These are phyloP conservation scores for Agrotis puta DNA, from an alignment of 2,888 invertebrate genomes.

Conservation along the genomic window DNA sequence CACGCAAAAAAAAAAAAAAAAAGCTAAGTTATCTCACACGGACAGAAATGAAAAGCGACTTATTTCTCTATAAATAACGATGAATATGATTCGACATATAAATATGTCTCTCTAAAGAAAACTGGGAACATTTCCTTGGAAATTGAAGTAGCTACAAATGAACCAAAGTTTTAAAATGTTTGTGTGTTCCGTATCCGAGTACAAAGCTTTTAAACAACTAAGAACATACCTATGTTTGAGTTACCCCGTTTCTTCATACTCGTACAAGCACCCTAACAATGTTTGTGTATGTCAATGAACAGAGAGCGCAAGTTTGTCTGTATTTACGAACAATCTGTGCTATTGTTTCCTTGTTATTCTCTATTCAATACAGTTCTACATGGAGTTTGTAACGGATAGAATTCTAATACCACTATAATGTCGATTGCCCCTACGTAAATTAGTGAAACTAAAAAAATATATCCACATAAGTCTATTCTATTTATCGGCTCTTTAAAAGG, in stretches of 20 bases:
- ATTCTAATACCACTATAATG: background rate
- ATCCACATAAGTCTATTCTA: too few species aligned
- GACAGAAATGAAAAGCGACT: too few species aligned
- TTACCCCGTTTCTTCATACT: slow-evolving; percentile 20
- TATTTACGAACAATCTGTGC: slow-evolving; percentile 39
- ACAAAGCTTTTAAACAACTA: slow-evolving; percentile 18
- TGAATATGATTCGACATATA: too few species aligned
- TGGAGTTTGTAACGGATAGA: slow-evolving; percentile 12
- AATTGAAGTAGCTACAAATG: background rate
- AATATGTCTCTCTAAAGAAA: too few species aligned
- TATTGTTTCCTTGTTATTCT: slow-evolving; percentile 50
- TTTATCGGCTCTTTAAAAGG: too few species aligned
- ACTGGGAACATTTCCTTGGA: background rate
- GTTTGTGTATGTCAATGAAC: slow-evolving; percentile 27
- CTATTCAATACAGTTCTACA: slow-evolving; percentile 33
- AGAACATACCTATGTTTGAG: slow-evolving; percentile 1
- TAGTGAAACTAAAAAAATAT: too few species aligned
- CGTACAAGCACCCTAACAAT: background rate
- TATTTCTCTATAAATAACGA: too few species aligned
- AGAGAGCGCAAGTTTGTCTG: slow-evolving; percentile 28
- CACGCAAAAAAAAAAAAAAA: too few species aligned
- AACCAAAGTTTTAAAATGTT: background rate
- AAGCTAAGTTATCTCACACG: too few species aligned
- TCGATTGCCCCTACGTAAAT: too few species aligned
- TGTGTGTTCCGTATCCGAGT: background rate